A percentile compares a stretch with the other conserved stretches of the same genome.
Conservation (phyloP, 2,888 invertebrate species). For the Sicus ferrugineus region DNA sequence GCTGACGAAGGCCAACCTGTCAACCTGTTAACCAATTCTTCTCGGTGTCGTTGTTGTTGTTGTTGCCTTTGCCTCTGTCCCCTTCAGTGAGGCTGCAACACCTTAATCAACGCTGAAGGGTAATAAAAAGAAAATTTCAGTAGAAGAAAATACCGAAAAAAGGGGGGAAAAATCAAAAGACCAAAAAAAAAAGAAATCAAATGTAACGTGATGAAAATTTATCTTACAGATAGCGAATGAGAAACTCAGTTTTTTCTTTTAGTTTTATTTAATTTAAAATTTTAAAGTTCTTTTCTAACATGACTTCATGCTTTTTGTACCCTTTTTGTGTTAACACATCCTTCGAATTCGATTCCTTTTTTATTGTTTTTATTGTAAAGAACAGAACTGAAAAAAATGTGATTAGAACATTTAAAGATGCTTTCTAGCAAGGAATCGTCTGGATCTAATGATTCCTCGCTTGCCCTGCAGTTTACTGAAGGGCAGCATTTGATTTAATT, state of each 20-base stretch:
- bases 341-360: conserved; percentile 10
- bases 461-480: too few relatives aligned
- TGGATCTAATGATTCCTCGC: too few relatives aligned
- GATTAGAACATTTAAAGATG: too few relatives aligned
- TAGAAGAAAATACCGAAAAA: too few relatives aligned
- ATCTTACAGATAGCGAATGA: conserved; percentile 16
- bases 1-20: conserved; percentile 16
- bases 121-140: not conserved
- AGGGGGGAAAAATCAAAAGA: too few relatives aligned
- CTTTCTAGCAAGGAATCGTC: too few relatives aligned
- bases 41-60: not conserved
- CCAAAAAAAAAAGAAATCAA: not conserved
- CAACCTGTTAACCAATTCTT: not conserved
- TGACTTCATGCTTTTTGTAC: not conserved
- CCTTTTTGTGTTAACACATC: conserved; percentile 8
- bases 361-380: conserved; percentile 3
- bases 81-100: not conserved
- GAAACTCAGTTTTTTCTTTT: not conserved
- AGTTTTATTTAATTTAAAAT: not conserved
- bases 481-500: too few relatives aligned
- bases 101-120: conserved; percentile 7
- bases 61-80: not conserved
- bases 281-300: conserved; percentile 4
- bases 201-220: conserved; percentile 29
- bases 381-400: too few relatives aligned